A percentile compares a stretch with the other conserved stretches of the same genome.
Conservation (phyloP, 2,797 vertebrate genomes). For the Sebastiscus tertius region DNA sequence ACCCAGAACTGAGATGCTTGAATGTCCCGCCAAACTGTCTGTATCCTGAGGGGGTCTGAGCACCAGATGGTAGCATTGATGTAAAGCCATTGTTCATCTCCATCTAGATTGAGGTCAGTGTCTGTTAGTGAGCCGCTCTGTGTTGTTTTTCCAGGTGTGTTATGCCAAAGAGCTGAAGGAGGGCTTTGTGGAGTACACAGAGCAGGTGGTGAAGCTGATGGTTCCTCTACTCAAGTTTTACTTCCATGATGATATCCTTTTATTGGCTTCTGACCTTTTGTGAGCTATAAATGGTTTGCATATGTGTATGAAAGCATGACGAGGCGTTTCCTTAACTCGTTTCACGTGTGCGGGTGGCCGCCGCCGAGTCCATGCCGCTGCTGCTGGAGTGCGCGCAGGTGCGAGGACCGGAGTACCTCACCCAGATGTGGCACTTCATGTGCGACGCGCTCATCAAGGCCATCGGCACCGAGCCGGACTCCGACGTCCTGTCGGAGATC, state of each 20-base stretch:
- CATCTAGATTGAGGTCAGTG: background rate
- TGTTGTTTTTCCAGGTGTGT: conserved; percentile 87
- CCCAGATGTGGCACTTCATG: conserved; percentile 99
- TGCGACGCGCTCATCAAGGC: conserved; percentile 98
- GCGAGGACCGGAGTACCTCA: conserved; percentile 95
- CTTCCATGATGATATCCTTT: conserved; percentile 99
- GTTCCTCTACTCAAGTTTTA: conserved; percentile 98
- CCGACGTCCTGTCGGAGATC: conserved; percentile 97
- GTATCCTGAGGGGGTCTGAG: background rate
- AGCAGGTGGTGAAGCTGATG: conserved; percentile 99
- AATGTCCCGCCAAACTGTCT: background rate
- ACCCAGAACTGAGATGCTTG: too few relatives aligned
- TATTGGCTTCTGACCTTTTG: background rate
- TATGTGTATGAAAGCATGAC: too few relatives aligned
- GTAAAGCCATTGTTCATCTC: background rate
- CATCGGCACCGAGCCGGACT: conserved; percentile 97
- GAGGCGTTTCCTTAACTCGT: conserved; percentile 76
- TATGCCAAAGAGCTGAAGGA: conserved; percentile 99
- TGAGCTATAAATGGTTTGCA: too few relatives aligned
- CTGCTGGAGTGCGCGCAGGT: conserved; percentile 95
- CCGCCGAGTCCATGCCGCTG: conserved; percentile 97
- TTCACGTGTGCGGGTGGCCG: conserved; percentile 94
- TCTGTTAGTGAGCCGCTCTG: rapidly evolving
- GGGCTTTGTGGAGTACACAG: conserved; percentile 97
- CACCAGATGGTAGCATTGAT: background rate